phyloP scores from a whole-genome alignment of 2,888 invertebrate species.

The Eupithecia centaureata region DNA sequence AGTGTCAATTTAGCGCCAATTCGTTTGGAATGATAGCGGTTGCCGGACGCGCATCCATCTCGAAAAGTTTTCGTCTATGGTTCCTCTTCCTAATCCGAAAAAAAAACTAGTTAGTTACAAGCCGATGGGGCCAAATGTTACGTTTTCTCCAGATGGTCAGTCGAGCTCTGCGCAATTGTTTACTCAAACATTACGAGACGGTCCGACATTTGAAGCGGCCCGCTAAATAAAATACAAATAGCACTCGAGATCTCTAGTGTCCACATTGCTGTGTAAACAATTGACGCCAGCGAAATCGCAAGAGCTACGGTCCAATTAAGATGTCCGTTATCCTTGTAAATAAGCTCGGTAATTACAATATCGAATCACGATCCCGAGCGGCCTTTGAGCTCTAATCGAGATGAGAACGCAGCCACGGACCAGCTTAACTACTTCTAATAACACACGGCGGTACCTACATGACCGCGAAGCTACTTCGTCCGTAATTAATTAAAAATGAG shows the following conservation, averaged over 20 bases:
- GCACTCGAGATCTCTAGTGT: slow-evolving; percentile 70
- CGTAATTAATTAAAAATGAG: slow-evolving; percentile 76
- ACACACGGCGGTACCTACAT: slow-evolving; percentile 51
- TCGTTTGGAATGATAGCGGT: slow-evolving; percentile 75
- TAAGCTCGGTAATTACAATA: slow-evolving; percentile 78
- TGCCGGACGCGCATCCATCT: slow-evolving; percentile 68
- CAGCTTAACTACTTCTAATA: slow-evolving; percentile 64
- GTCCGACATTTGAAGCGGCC: slow-evolving; percentile 81
- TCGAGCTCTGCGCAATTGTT: slow-evolving; percentile 77
- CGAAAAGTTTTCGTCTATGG: slow-evolving; percentile 68
- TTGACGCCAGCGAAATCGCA: slow-evolving; percentile 72
- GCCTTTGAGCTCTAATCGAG: slow-evolving; percentile 73
- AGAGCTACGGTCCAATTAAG: slow-evolving; percentile 74
- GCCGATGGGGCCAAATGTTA: slow-evolving; percentile 71
- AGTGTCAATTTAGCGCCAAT: slow-evolving; percentile 81
- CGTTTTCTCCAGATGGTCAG: slow-evolving; percentile 80
- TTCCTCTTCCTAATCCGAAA: slow-evolving; percentile 41
- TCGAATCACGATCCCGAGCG: slow-evolving; percentile 75
- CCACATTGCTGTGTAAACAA: slow-evolving; percentile 72
- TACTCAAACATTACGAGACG: slow-evolving; percentile 82
- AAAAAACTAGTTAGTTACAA: slow-evolving; percentile 6
- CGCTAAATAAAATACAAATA: slow-evolving; percentile 83
- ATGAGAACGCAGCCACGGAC: slow-evolving; percentile 69
- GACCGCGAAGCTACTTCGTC: slow-evolving; percentile 56
- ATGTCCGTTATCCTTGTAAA: slow-evolving; percentile 77